A percentile compares a stretch with the other conserved stretches of the same genome.
phyloP scores from a whole-genome alignment of 2,113 vertebrate genomes.

The Origma solitaria region DNA sequence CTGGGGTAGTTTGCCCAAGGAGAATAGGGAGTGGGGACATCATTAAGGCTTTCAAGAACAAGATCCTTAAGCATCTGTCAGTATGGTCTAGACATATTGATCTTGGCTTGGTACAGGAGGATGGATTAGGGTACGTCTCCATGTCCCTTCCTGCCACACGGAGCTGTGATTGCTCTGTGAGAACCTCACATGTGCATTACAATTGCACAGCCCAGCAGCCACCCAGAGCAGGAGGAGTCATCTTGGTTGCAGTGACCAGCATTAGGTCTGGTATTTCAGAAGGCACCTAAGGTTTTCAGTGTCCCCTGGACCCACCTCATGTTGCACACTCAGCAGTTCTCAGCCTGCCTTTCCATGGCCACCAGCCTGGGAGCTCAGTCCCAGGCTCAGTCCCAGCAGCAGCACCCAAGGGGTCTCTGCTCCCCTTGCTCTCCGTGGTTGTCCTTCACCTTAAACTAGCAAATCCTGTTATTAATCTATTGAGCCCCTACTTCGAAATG shows the following conservation, averaged over 20 bases:
- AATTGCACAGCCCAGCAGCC: neutral
- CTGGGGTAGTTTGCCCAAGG: neutral
- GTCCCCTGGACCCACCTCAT: neutral
- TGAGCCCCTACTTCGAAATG: neutral
- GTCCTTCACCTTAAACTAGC: neutral
- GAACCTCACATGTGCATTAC: neutral
- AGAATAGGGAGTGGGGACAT: neutral
- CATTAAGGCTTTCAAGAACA: neutral
- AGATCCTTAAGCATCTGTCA: neutral
- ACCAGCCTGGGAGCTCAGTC: neutral
- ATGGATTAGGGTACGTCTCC: neutral
- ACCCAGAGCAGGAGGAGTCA: neutral
- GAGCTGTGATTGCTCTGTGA: neutral
- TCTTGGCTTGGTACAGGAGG: neutral
- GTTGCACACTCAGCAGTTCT: neutral
- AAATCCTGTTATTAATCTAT: neutral
- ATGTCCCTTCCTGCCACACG: neutral
- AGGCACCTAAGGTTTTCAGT: neutral
- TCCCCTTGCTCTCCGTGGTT: neutral
- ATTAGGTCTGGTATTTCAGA: neutral
- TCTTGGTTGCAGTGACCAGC: rapidly evolving
- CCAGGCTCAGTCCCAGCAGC: neutral
- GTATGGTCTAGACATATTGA: neutral
- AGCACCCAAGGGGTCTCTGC: neutral
- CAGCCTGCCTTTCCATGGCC: neutral